Evolutionary conservation across 1,140 invertebrate species (phyloP), one percentile per base, ranked within the genome.

Genomic region (Medauroidea extradentata): DNA sequence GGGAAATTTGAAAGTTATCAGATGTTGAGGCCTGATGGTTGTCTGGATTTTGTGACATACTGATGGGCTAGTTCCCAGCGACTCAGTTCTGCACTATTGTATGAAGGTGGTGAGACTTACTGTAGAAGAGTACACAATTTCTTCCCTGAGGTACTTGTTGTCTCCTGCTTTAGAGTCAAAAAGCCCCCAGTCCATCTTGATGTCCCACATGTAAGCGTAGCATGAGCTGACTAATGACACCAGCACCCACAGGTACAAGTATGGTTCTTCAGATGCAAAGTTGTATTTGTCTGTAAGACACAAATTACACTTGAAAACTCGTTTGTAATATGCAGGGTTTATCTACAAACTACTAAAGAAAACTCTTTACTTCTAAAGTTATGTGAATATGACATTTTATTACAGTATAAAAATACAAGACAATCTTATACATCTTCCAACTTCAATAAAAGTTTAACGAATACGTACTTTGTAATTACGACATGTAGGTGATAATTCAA

Each of bases 171-270:
- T 89, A 24, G 80, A 81, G 66, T 94, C 91, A 59, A 95, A 83
- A 42, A 96, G 76, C 21, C 93, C 93, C 93, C 93, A 96, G 78
- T 96, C 93, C 88, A 95, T 91, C 73, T 91, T 92, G 9, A 94
- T 84, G 71, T 96, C 93, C 93, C 93, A 96, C 3, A 85, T 85
- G 59, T 88, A 86, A 0, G 88, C 87, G 69, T 91, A 93, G 66
- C 84, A 83, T 0, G 89, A 89, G 67, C 83, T 89, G 38, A 90
- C 74, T n/a, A 91, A 66, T 0, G 84, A 85, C 19, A 85, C 79
- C 1, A 79, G 73, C 18, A 89, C 76, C 86, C 85, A 88, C 25
- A 88, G 58, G 78, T 88, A 88, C 65, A 90, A 79, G 76, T 80
- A 88, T 14, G 84, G 81, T 73, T 84, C 87, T 42, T 81, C 77